Percentiles rank a stretch among this genome's conserved stretches.
These are phyloP conservation scores for Centropristis striata DNA, from an alignment of 2,113 vertebrate species.

Conservation along the genomic window DNA sequence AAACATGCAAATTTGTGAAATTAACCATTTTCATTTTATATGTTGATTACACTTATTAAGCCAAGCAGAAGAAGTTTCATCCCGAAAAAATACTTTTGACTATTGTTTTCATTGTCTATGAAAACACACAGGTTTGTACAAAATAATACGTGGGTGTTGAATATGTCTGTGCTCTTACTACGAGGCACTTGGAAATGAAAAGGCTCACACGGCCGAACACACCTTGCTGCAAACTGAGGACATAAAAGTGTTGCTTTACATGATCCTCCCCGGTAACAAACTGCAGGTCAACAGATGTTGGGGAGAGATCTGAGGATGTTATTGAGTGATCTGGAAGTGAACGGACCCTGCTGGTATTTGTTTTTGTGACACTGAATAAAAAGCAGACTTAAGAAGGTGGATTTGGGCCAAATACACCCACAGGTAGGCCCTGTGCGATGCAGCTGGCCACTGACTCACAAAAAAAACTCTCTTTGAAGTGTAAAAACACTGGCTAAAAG, in stretches of 20 bases:
- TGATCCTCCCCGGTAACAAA: constrained; percentile 7
- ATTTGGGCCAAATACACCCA: constrained; percentile 62
- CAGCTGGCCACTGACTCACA: constrained; percentile 74
- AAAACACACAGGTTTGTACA: constrained; percentile 65
- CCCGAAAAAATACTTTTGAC: too few species aligned
- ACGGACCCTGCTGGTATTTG: constrained; percentile 67
- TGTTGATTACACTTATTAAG: too few species aligned
- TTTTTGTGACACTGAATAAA: constrained; percentile 76
- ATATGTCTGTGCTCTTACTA: constrained; percentile 13
- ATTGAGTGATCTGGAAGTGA: constrained; percentile 61
- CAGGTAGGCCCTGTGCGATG: constrained; percentile 60
- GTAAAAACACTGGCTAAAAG: constrained; percentile 30
- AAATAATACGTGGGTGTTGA: constrained; percentile 64
- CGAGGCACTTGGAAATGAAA: constrained; percentile 27
- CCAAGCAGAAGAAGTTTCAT: too few species aligned
- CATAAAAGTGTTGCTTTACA: constrained; percentile 26
- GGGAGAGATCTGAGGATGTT: constrained; percentile 64
- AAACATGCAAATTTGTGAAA: too few species aligned
- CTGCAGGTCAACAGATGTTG: constrained; percentile 60
- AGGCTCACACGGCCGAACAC: constrained; percentile 22
- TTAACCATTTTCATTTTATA: too few species aligned
- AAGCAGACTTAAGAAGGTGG: constrained; percentile 70
- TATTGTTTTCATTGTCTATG: constrained; percentile 41
- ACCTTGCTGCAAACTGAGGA: constrained; percentile 17
- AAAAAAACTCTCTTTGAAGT: constrained; percentile 62